Conservation (phyloP, 2,797 vertebrate genomes). For the Phrynocephalus vlangalii region DNA sequence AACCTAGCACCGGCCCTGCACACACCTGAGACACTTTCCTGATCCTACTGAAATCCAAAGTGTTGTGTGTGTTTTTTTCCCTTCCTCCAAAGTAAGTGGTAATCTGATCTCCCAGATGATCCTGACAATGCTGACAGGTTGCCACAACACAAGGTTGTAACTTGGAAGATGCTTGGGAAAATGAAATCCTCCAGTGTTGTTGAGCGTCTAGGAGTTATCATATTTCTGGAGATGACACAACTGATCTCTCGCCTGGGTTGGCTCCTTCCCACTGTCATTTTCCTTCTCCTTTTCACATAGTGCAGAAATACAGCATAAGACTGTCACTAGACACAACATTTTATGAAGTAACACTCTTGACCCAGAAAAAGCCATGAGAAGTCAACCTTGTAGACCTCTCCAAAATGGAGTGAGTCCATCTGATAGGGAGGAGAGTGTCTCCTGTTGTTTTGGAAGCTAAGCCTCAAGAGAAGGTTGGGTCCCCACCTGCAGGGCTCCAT, state of each 20-base stretch:
- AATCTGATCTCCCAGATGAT: neutral
- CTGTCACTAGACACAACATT: no score
- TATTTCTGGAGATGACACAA: neutral
- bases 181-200: neutral
- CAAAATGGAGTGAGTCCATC: neutral
- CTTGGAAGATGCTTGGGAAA: no score
- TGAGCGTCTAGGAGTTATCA: neutral
- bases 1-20: no score
- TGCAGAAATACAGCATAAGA: neutral
- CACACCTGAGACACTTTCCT: neutral
- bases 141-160: neutral
- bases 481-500: no score
- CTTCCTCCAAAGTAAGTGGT: no score
- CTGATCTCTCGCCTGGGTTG: neutral
- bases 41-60: neutral
- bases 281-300: no score
- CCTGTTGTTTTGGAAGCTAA: conserved; percentile 10
- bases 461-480: no score
- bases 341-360: neutral
- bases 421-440: conserved; percentile 15
- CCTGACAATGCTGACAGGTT: neutral
- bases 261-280: neutral
- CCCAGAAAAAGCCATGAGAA: neutral
- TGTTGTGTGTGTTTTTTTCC: neutral
- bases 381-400: neutral